Base-by-base conservation (phyloP, 2,113 vertebrate genomes). In the Centropristis striata region DNA sequence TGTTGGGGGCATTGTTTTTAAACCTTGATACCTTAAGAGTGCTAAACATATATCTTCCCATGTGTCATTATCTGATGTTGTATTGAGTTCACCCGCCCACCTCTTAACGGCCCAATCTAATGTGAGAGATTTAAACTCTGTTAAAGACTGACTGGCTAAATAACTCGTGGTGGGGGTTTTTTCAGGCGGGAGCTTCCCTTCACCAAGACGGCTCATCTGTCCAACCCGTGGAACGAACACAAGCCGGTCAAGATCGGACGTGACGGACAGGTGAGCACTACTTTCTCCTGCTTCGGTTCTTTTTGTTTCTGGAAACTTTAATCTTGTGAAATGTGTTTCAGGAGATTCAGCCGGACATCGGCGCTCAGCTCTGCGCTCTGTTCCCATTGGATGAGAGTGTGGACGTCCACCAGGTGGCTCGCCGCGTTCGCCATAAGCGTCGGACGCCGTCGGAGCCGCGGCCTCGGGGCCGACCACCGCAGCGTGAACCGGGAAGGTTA, bases 401-500 rank as follows among this genome's bases (percentile, higher is more conserved):
- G 95, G 97, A 99, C 92, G 95, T 99, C 90, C 97, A 97, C 96
- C 97, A 97, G 91, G 96, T 99, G 94, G 98, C 98, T 95, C 97
- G 98, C 89, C 97, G 96, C 92, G 96, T 99, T 95, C 97, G 97
- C 94, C 97, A 98, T 90, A 97, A 98, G 94, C 91, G 89, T 1
- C 75, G 84, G 63, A 97, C 97, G 88, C 96, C 98, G 64, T 97
- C 97, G 80, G 97, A 99, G 77, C 97, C 96, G 60, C 96, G 97
- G 82, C 97, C 97, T 79, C 96, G 98, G 83, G 94, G 96, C 96
- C 42, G 95, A 95, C 94, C 97, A 86, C 93, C 96, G 0, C 91
- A 97, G 89, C 96, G 98, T 88, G 98, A 99, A 88, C 96, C 97
- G 97, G 98, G 98, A 99, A 99, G 98, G 98, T 99, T 99, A 99